phyloP scores from a whole-genome alignment of 1,140 invertebrate genomes.

The Bursaphelenchus mucronatus region DNA sequence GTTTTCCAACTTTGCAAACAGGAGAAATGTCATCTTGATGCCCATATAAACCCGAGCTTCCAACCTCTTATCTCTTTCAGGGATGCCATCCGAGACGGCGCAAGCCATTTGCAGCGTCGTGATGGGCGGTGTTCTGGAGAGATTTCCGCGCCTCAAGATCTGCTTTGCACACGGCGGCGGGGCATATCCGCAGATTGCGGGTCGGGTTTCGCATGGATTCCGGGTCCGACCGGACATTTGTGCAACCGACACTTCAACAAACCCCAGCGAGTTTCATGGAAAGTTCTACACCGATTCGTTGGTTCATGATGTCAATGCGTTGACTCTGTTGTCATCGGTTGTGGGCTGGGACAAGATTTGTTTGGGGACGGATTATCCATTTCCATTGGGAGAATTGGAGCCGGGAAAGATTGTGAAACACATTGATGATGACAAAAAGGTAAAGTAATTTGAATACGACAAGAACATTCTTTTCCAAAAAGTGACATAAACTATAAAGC shows the following conservation, averaged over 20 bases:
- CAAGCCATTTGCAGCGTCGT: constrained; percentile 66
- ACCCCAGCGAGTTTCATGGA: constrained; percentile 64
- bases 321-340: constrained; percentile 64
- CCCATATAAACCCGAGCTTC: constrained; percentile 7
- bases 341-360: constrained; percentile 66
- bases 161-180: constrained; percentile 69
- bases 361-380: constrained; percentile 68
- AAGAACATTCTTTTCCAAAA: constrained; percentile 3
- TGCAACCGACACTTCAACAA: constrained; percentile 62
- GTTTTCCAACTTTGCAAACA: background rate
- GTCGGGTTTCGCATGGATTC: constrained; percentile 62
- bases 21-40: background rate
- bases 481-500: background rate
- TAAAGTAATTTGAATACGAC: constrained; percentile 4
- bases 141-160: constrained; percentile 64
- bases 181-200: constrained; percentile 67
- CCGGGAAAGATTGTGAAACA: constrained; percentile 66
- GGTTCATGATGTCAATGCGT: constrained; percentile 65
- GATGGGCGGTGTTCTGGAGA: constrained; percentile 67
- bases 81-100: constrained; percentile 68
- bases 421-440: constrained; percentile 49
- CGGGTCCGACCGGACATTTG: constrained; percentile 67
- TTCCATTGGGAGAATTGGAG: constrained; percentile 67
- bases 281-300: constrained; percentile 67
- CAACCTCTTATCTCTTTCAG: constrained; percentile 48